Base-by-base conservation (phyloP, 2,113 vertebrate genomes). In the Neolamprologus fasciatus region DNA sequence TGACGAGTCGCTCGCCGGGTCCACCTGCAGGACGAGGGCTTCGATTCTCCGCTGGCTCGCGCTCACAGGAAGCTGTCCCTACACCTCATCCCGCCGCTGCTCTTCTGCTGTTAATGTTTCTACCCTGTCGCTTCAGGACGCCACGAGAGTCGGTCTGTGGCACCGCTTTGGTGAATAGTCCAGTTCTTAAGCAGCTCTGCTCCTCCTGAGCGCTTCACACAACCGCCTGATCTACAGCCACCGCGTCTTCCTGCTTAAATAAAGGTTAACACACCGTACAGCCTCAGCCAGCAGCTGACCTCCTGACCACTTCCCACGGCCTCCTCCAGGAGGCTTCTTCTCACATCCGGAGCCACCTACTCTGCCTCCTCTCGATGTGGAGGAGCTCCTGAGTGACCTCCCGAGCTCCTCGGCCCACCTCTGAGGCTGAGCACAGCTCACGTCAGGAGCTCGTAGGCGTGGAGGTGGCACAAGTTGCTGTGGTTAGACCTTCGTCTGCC, bases 1-100 rank as follows among this genome's bases (percentile, higher is more conserved):
- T 89, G 90, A 94, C 90, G 63, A 91, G 94, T 95, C 93, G 92
- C 90, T 96, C 95, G 73, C 76, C 94, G 63, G 68, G 86, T 90
- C 89, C 91, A 86, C 93, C 93, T 92, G 90, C 82, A 83, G 87
- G 87, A 91, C 85, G 89, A 84, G 79, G 82, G 55, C 68, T 79
- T 89, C 89, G 71, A 90, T 88, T 55, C 68, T 83, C 47, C 81
- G 35, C 66, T 33, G 9, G 21, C 28, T 13, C 63, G 3, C 35
- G 21, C 82, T 42, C 76, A 51, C 66, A 63, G 47, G 78, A 80
- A 37, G 9, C 51, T 54, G 14, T 80, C 85, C 84, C 50, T 33
- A 9, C 21, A 66, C 28, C 53, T 63, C 33, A 5, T 37, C 13
- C 35, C 6, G 14, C 11, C 3, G n/a, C 11, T 31, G 16, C 26